phyloP scores from a whole-genome alignment of 92 coral and sea anemone species.

The Heliopora coerulea region DNA sequence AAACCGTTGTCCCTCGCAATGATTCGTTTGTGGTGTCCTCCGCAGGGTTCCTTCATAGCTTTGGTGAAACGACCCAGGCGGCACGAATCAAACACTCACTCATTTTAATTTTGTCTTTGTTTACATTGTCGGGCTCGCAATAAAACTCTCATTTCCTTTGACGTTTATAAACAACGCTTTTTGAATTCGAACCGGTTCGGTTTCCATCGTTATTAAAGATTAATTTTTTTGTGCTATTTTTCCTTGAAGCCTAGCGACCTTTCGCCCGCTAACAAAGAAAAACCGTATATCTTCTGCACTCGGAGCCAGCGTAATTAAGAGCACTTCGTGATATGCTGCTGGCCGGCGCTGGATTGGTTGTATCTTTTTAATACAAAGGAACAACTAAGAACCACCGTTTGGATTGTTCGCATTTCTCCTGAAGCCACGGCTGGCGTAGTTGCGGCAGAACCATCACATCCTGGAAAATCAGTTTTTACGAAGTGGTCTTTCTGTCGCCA shows the following conservation, averaged over 20 bases:
- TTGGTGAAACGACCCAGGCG: constrained; percentile 13
- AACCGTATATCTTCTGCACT: neutral
- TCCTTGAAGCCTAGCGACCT: neutral
- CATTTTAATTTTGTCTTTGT: constrained; percentile 41
- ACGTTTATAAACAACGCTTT: constrained; percentile 39
- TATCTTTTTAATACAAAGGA: too few relatives aligned
- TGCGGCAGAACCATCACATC: too few relatives aligned
- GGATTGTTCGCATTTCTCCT: too few relatives aligned
- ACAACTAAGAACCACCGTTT: too few relatives aligned
- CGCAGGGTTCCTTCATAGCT: neutral
- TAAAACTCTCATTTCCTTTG: constrained; percentile 36
- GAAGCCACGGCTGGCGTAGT: too few relatives aligned
- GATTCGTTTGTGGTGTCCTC: neutral
- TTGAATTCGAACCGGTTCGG: constrained; percentile 22
- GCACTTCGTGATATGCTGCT: neutral
- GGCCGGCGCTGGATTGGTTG: neutral
- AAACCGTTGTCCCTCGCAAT: neutral
- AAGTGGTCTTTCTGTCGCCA: constrained; percentile 27
- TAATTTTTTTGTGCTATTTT: constrained; percentile 6
- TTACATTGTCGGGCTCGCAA: constrained; percentile 42
- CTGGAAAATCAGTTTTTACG: neutral
- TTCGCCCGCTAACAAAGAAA: neutral
- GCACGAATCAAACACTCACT: constrained; percentile 15
- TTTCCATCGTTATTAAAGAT: constrained; percentile 23
- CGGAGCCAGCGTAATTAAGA: neutral